phyloP scores from a whole-genome alignment of 2,113 vertebrate species.

The Indicator maculatus region DNA sequence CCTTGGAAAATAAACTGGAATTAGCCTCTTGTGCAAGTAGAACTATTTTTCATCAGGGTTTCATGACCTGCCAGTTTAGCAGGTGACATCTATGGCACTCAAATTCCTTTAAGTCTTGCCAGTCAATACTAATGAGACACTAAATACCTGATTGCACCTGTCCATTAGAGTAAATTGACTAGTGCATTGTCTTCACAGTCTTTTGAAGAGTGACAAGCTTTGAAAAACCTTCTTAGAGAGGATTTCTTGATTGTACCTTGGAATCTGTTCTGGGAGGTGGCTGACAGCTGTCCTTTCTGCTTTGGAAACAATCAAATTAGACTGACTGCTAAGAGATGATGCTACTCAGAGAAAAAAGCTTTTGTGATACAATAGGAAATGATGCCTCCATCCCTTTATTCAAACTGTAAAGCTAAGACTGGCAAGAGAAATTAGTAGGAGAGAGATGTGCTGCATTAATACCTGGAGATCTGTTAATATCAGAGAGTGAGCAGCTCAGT shows the following conservation, averaged over 20 bases:
- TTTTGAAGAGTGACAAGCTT: conserved; percentile 39
- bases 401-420: not conserved
- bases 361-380: not conserved
- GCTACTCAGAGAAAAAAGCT: not conserved
- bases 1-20: not conserved
- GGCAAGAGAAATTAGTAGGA: not conserved
- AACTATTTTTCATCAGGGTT: conserved; percentile 6
- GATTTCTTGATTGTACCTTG: conserved; percentile 6
- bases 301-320: conserved; percentile 1
- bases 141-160: conserved; percentile 15
- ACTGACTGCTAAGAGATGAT: not conserved
- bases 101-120: not conserved
- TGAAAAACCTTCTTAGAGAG: not conserved
- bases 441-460: not conserved
- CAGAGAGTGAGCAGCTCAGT: not conserved
- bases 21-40: not conserved
- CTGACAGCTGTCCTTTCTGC: not conserved
- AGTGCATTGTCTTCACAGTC: not conserved
- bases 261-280: not conserved
- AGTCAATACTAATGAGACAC: conserved; percentile 34
- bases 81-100: not conserved
- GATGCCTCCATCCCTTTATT: not conserved
- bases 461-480: not conserved
- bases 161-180: conserved; percentile 33
- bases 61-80: not conserved